Conservation (phyloP, 35 echinoderm and acorn worm species). For the Heliocidaris tuberculata region DNA sequence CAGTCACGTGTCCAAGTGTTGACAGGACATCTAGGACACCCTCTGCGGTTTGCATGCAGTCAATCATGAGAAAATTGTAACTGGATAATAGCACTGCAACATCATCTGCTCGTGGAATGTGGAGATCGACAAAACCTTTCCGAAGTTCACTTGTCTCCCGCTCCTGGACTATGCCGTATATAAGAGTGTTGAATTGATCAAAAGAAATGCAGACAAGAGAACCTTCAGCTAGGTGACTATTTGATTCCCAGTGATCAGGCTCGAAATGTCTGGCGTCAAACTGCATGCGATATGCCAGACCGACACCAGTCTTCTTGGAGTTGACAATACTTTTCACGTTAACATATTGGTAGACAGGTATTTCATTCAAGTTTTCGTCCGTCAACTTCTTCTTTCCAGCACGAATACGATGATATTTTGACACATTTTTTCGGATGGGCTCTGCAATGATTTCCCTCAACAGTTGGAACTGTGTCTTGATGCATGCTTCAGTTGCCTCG, state of each 20-base stretch:
- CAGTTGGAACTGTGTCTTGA: constrained; percentile 71
- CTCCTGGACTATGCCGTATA: constrained; percentile 71
- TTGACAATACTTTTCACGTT: constrained; percentile 21
- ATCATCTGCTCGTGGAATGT: background rate
- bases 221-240: constrained; percentile 64
- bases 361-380: background rate
- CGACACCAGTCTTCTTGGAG: background rate
- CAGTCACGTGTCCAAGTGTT: constrained; percentile 48
- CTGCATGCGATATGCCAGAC: constrained; percentile 46
- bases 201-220: constrained; percentile 81
- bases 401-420: background rate
- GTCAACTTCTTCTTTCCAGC: background rate
- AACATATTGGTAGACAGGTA: constrained; percentile 58
- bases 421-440: constrained; percentile 65
- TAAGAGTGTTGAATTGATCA: constrained; percentile 71
- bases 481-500: constrained; percentile 46
- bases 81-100: background rate
- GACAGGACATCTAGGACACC: constrained; percentile 48
- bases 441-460: constrained; percentile 74
- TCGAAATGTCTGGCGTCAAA: constrained; percentile 57
- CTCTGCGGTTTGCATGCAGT: background rate
- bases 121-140: constrained; percentile 46
- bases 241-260: constrained; percentile 56
- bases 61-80: constrained; percentile 46
- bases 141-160: constrained; percentile 46